Evolutionary conservation across 2,113 vertebrate genomes (phyloP), one percentile per base, ranked within the genome.

Genomic region (Cyprinodon tularosa): DNA sequence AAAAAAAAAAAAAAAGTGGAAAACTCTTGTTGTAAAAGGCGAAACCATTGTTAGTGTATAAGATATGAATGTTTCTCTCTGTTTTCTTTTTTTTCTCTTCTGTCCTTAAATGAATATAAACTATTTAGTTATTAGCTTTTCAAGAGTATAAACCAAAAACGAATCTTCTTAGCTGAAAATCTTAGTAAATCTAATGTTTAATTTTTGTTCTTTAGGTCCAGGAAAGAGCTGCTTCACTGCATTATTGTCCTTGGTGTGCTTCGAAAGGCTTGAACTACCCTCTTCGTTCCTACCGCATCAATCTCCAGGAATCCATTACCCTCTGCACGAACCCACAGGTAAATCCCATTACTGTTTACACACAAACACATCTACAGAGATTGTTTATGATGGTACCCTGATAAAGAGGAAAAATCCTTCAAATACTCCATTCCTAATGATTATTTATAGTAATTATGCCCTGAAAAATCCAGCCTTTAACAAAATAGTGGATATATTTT

Each of bases 321-420:
- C 92, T 99, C 66, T 99, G 98, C 94, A 95, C 95, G 86, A 96
- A 96, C 89, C 93, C 96, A 81, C 94, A 95, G 96, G 98, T 98
- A 92, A 78, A 75, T 72, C 50, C 3, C 14, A 5, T 3, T 17
- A 8, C 13, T 45, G 9, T 36, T 37, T 5, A 64, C 60, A 67
- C 59, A 42, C 4, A 40, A 20, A n/a, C 40, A 45, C 15, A 44
- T 45, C 37, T 17, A 48, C 11, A 17, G 15, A 50, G 3, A 50
- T 14, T 29, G 15, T 50, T 4, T 20, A 7, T 53, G 48, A 17
- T 53, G 48, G 13, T 17, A 53, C 17, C 15, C 48, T 53, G 48
- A 6, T 53, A 53, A 20, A 29, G 29, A 29, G 17, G 15, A 53
- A 20, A 7, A 20, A 57, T 14, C 50, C 50, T n/a, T 57, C 8